These are phyloP conservation scores for Alces alces DNA, from an alignment of 2,113 vertebrate species.

Conservation along the genomic window DNA sequence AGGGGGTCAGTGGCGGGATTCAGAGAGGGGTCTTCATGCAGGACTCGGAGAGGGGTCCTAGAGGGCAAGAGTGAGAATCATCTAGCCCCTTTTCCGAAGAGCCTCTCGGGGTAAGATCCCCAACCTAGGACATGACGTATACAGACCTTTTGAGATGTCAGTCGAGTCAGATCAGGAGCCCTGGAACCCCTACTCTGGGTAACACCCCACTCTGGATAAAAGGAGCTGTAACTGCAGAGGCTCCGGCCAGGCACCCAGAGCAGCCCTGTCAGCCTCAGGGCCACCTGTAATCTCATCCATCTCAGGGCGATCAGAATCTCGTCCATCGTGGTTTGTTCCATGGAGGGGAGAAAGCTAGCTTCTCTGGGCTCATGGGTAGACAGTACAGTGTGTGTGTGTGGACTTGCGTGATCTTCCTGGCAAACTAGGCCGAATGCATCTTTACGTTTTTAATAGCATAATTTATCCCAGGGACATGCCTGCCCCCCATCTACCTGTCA, in stretches of 20 bases:
- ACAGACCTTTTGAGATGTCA: background rate
- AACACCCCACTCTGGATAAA: background rate
- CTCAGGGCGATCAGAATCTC: background rate
- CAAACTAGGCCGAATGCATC: background rate
- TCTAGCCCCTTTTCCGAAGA: background rate
- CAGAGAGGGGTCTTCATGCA: background rate
- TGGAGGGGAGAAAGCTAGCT: background rate
- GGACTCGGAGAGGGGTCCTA: too few relatives aligned
- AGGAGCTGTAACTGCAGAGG: background rate
- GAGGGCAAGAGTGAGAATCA: background rate
- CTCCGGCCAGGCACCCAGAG: background rate
- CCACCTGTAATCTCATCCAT: background rate
- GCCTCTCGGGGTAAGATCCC: background rate
- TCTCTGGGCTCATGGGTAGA: accelerated
- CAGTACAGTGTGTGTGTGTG: background rate
- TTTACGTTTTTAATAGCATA: background rate
- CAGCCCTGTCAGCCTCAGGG: background rate
- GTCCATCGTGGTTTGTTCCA: background rate
- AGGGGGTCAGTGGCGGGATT: background rate
- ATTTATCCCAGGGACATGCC: background rate
- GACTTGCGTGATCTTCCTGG: background rate
- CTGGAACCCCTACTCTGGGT: too few relatives aligned
- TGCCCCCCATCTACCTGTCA: background rate
- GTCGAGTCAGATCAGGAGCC: background rate
- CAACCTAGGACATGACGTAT: accelerated